phyloP scores from a whole-genome alignment of 2,113 vertebrate genomes.

The Cebidichthys violaceus region DNA sequence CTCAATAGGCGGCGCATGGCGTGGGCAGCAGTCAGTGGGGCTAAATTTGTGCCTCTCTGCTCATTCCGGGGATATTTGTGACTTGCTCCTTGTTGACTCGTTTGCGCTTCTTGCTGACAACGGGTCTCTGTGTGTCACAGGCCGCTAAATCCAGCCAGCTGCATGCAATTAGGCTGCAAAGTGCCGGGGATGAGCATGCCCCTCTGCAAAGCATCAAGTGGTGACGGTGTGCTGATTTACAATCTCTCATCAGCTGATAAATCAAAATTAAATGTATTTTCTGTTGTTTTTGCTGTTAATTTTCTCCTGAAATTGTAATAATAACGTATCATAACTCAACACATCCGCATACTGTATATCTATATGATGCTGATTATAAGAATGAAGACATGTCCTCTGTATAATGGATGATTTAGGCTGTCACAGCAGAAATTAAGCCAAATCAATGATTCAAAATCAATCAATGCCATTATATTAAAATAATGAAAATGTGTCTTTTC shows the following conservation, averaged over 20 bases:
- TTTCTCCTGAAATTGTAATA: neutral
- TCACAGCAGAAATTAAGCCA: neutral
- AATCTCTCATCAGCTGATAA: neutral
- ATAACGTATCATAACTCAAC: neutral
- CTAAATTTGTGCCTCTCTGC: slow-evolving; percentile 76
- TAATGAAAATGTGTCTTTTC: neutral
- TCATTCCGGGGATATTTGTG: slow-evolving; percentile 77
- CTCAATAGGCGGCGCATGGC: slow-evolving; percentile 74
- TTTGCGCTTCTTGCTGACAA: slow-evolving; percentile 69
- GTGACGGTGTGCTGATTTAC: neutral
- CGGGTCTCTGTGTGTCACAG: slow-evolving; percentile 63
- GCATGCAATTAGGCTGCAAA: slow-evolving; percentile 66
- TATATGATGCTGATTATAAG: neutral
- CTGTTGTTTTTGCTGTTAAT: neutral
- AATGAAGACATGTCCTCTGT: neutral
- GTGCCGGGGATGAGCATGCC: slow-evolving; percentile 25
- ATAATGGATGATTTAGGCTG: neutral
- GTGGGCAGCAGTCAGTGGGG: slow-evolving; percentile 74
- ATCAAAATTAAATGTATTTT: neutral
- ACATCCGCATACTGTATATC: neutral
- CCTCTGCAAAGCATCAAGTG: slow-evolving; percentile 38
- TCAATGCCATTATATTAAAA: neutral
- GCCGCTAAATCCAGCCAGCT: slow-evolving; percentile 65
- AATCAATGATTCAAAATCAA: too few species aligned
- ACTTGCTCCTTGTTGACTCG: slow-evolving; percentile 75